Evolutionary conservation across 2,113 vertebrate genomes (phyloP), one percentile per base, ranked within the genome.

Genomic region (Pleuronectes platessa): DNA sequence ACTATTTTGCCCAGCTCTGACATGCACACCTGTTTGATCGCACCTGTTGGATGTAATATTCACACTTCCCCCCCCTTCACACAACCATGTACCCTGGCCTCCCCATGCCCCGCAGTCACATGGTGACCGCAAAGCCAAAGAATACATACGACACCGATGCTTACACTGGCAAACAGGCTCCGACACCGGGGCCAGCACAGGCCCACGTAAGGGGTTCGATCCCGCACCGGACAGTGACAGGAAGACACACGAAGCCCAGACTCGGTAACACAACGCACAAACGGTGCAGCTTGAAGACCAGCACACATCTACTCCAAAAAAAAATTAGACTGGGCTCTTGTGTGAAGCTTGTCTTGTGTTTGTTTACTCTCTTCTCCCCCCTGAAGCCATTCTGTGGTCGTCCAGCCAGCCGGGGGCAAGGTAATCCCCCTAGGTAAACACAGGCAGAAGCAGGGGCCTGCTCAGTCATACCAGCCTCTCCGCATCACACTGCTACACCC

Each of bases 341-440:
- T 83, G 71, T 23, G 58, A 67, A 58, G 75, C 59, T 56, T 0
- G 42, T 74, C 58, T 71, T 67, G 15, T 60, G 71, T 84, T 71
- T 84, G 81, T 86, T 87, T 84, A 84, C 82, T 45, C 71, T 18
- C 53, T 7, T 35, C 31, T n/a, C 35, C 84, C 69, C 71, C 59
- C 4, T 31, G 0, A 37, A 71, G 82, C 66, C 59, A 83, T 67
- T 35, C 68, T 59, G 88, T 24, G 15, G 78, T 68, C 18, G 13
- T 62, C 27, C 87, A 79, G 70, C 74, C 83, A 79, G 72, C 74
- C 75, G 56, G 3, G 56, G 71, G 67, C 79, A 26, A 81, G 77
- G 80, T 87, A 83, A 83, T 82, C 81, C 86, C 76, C 26, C 61
- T 71, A 90, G 84, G 87, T 89, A 90, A 89, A 89, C 86, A 88